Percentiles rank a stretch among this genome's conserved stretches.
phyloP scores from a whole-genome alignment of 2,797 vertebrate genomes.

The Orientallactaga sibirica region DNA sequence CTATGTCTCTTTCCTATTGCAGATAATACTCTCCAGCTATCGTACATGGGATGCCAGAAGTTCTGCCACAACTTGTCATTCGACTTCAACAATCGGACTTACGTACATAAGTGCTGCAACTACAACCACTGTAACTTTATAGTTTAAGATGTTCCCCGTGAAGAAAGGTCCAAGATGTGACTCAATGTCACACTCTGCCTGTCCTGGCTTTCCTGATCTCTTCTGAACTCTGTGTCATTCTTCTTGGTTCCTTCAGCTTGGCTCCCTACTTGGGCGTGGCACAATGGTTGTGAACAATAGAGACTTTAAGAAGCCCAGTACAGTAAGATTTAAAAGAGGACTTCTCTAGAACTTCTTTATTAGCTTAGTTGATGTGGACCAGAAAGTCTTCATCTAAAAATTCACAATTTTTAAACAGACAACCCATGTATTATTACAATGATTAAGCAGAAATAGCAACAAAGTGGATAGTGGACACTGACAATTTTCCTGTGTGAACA shows the following conservation, averaged over 20 bases:
- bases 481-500: neutral
- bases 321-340: neutral
- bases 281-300: neutral
- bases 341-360: neutral
- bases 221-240: neutral
- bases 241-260: neutral
- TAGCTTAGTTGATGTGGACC: neutral
- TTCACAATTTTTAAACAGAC: constrained; percentile 11
- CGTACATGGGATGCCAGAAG: constrained; percentile 73
- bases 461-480: neutral
- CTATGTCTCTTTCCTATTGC: neutral
- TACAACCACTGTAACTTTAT: constrained; percentile 47
- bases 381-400: constrained; percentile 19
- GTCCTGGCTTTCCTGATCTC: neutral
- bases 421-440: neutral
- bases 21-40: constrained; percentile 26
- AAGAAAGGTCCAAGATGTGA: neutral
- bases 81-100: neutral
- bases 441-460: neutral
- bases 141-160: neutral
- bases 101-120: constrained; percentile 59
- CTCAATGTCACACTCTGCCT: neutral
- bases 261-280: neutral
- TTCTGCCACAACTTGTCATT: constrained; percentile 56
- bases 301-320: neutral